Percentiles rank a stretch among this genome's conserved stretches.
Evolutionary conservation across 1,140 invertebrate species (phyloP).

Genomic region (Trichomalopsis sarcophagae): DNA sequence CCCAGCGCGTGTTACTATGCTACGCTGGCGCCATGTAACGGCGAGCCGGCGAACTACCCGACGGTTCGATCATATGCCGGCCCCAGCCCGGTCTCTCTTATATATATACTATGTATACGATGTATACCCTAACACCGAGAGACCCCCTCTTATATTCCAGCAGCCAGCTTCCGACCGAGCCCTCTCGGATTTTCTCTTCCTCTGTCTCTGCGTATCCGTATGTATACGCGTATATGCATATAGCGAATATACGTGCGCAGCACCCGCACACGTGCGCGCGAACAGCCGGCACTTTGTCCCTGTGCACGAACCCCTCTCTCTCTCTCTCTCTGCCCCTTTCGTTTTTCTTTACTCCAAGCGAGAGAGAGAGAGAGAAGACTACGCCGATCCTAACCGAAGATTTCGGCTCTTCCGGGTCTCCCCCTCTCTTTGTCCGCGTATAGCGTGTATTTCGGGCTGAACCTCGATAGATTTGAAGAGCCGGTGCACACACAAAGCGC

Average conservation of each 20-base stretch:
- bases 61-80: conserved; percentile 39
- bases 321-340: too few species aligned
- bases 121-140: neutral
- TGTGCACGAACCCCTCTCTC: neutral
- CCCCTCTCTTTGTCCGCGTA: too few species aligned
- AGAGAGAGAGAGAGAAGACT: too few species aligned
- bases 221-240: too few species aligned
- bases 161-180: neutral
- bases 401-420: too few species aligned
- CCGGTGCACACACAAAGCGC: too few species aligned
- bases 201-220: neutral
- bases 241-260: neutral
- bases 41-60: conserved; percentile 37
- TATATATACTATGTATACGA: neutral
- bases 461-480: too few species aligned
- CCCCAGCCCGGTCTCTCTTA: neutral
- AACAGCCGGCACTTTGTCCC: neutral
- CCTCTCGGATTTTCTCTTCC: conserved; percentile 34
- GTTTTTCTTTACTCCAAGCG: too few species aligned
- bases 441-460: too few species aligned
- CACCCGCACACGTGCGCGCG: neutral
- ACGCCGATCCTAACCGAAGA: too few species aligned
- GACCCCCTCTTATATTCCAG: too few species aligned
- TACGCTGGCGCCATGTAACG: conserved; percentile 65
- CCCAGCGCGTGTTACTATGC: conserved; percentile 71